These are phyloP conservation scores for Julus scandinavius DNA, from an alignment of 2,888 invertebrate genomes.

Conservation along the genomic window DNA sequence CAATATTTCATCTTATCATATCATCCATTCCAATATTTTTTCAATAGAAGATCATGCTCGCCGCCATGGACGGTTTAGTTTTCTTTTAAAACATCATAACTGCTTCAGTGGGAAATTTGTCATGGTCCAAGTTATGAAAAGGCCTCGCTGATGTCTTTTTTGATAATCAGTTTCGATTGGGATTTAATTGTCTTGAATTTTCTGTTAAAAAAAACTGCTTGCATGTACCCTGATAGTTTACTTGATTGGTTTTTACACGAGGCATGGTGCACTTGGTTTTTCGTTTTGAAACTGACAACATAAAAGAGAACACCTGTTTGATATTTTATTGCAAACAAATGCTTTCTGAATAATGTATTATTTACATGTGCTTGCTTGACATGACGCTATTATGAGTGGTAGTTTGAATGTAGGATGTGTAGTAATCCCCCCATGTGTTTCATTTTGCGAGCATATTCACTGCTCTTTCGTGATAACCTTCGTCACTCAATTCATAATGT, in stretches of 20 bases:
- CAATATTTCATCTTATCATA: too few species aligned
- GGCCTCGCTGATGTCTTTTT: too few species aligned
- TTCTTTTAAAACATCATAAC: too few species aligned
- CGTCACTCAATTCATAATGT: neutral
- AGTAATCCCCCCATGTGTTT: neutral
- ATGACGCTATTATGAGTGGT: neutral
- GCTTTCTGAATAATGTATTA: neutral
- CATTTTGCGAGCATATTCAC: neutral
- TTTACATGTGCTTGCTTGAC: neutral
- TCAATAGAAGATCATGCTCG: too few species aligned
- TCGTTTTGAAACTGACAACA: neutral
- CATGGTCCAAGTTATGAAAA: too few species aligned
- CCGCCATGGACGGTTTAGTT: too few species aligned
- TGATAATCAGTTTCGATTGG: too few species aligned
- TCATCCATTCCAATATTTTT: too few species aligned
- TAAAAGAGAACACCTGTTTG: neutral
- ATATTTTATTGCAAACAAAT: neutral
- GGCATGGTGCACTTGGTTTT: neutral
- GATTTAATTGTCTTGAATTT: too few species aligned
- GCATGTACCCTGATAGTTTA: neutral
- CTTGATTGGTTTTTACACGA: neutral
- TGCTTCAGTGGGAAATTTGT: neutral
- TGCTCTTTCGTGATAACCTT: neutral
- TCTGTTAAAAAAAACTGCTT: neutral
- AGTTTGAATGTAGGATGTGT: too few species aligned